Evolutionary conservation across 2,888 invertebrate genomes (phyloP).

Genomic region (Macaria liturata): DNA sequence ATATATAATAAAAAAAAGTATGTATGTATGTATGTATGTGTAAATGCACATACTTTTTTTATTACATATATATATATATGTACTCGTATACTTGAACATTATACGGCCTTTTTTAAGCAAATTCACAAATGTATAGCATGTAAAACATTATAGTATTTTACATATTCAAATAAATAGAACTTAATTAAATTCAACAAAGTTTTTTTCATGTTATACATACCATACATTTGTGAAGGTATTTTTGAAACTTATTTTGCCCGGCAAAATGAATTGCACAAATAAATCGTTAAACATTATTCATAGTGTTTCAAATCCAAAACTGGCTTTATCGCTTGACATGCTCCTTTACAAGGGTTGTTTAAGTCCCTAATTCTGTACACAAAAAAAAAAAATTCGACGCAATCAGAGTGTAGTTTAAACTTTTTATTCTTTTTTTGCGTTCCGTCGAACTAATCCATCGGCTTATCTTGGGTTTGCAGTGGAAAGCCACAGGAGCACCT

Average conservation of each 20-base stretch:
- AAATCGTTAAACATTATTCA: constrained; percentile 8
- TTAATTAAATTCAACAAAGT: too few relatives aligned
- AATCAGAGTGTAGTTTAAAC: constrained; percentile 59
- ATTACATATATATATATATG: too few relatives aligned
- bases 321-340: constrained; percentile 13
- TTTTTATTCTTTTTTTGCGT: constrained; percentile 69
- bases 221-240: too few relatives aligned
- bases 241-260: background rate
- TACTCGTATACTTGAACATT: too few relatives aligned
- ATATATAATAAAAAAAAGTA: too few relatives aligned
- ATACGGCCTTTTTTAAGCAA: too few relatives aligned
- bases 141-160: too few relatives aligned
- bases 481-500: constrained; percentile 51
- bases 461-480: constrained; percentile 75
- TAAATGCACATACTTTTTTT: too few relatives aligned
- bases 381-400: constrained; percentile 54
- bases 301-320: constrained; percentile 12
- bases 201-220: too few relatives aligned
- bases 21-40: too few relatives aligned
- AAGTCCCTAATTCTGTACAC: constrained; percentile 24
- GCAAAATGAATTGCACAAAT: background rate
- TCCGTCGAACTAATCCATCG: constrained; percentile 68
- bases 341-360: constrained; percentile 13
- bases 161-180: too few relatives aligned
- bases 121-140: too few relatives aligned